A percentile compares a stretch with the other conserved stretches of the same genome.
phyloP scores from a whole-genome alignment of 2,113 vertebrate genomes.

The Silurus glanis region DNA sequence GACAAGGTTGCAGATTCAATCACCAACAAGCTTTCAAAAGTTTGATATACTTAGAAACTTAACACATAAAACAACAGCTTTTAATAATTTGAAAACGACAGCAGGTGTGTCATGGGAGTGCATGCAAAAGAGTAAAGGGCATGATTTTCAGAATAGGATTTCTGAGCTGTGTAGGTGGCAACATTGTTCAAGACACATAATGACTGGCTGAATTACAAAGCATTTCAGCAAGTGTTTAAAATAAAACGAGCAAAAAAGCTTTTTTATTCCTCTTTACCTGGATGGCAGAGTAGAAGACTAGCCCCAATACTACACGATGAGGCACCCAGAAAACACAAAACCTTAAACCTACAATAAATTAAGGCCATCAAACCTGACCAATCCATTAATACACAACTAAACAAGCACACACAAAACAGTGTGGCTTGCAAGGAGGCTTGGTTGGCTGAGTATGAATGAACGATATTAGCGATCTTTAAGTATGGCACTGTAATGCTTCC shows the following conservation, averaged over 20 bases:
- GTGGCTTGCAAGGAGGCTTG: not conserved
- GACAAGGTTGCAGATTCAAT: not conserved
- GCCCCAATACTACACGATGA: not conserved
- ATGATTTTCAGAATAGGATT: not conserved
- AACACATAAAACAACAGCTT: not conserved
- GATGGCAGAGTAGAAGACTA: not conserved
- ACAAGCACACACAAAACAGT: slow-evolving; percentile 10
- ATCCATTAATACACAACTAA: slow-evolving; percentile 14
- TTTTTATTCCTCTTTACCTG: not conserved
- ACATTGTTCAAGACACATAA: not conserved
- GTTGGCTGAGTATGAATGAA: not conserved
- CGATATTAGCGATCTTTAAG: slow-evolving; percentile 14
- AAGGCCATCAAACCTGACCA: slow-evolving; percentile 6
- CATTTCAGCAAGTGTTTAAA: not conserved
- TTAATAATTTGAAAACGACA: not conserved
- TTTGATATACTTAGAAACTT: not conserved
- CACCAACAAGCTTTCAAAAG: not conserved
- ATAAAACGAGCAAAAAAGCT: not conserved
- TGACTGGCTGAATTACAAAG: slow-evolving; percentile 2
- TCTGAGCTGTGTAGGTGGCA: not conserved
- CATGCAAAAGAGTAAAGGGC: slow-evolving; percentile 9
- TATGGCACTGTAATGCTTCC: slow-evolving; percentile 30
- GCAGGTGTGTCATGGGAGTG: not conserved
- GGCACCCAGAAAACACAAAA: slow-evolving; percentile 16
- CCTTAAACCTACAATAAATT: slow-evolving; percentile 26